Evolutionary conservation across 2,113 vertebrate species (phyloP), one percentile per base, ranked within the genome.

Genomic region (Tichodroma muraria): DNA sequence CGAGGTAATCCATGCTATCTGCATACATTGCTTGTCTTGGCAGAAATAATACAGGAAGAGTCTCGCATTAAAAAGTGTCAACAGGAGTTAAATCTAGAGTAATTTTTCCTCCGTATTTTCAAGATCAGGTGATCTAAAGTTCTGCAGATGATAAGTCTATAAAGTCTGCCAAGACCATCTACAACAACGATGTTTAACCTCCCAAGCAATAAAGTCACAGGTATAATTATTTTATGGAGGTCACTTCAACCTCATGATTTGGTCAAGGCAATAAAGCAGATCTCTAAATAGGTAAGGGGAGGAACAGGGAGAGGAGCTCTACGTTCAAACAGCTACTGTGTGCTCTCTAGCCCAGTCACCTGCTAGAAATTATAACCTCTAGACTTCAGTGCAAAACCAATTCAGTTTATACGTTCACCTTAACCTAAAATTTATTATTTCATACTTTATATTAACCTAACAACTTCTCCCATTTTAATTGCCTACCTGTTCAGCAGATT

Each of bases 341-440:
- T n/a, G 72, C 45, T 78, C 95, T 86, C 93, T 66, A 18, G 64
- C 72, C 59, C n/a, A 75, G 90, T 61, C 95, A 97, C 97, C 96
- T 97, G 95, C 95, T 95, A 91, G 93, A 97, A 94, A 97, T 92
- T 83, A 94, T 69, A 94, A 96, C 90, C 88, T 91, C 73, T 23
- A 45, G 86, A 96, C 85, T 94, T 93, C 95, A 93, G 73, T 21
- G 31, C 82, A 92, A 96, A 97, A 80, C 88, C 92, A 96, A 92
- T 96, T 85, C 53, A 59, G 85, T 94, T 88, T 93, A 93, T 56
- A 52, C 3, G 2, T 28, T 70, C 57, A 78, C 76, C 88, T 93
- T 80, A 66, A 86, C 75, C 53, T 91, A 85, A 88, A 97, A 94
- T 77, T 91, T 94, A 96, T 95, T 85, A 92, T 95, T 96, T 81